phyloP scores from a whole-genome alignment of 2,888 invertebrate species.

The Schizotus pectinicornis region DNA sequence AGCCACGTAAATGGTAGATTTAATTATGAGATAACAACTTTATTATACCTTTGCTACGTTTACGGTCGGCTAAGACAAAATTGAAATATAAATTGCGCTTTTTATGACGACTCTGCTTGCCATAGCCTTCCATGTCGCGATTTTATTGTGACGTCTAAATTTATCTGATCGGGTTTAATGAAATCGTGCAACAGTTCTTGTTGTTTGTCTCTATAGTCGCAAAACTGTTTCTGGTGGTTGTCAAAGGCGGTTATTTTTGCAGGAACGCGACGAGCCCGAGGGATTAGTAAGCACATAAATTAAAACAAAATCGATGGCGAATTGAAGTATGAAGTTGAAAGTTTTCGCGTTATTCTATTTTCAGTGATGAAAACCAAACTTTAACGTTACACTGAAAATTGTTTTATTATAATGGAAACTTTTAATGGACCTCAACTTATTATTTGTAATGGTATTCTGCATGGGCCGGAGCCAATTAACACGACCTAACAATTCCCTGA shows the following conservation, averaged over 20 bases:
- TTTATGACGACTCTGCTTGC: conserved; percentile 11
- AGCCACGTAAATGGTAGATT: conserved; percentile 44
- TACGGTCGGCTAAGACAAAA: conserved; percentile 35
- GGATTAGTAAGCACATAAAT: conserved; percentile 1
- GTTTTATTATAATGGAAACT: conserved; percentile 24
- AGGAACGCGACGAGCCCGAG: not conserved
- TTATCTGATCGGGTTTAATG: not conserved
- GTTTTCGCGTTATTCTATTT: conserved; percentile 1
- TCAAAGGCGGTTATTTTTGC: too few species aligned
- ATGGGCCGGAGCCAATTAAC: conserved; percentile 8
- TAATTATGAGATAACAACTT: conserved; percentile 49
- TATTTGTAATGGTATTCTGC: conserved; percentile 14
- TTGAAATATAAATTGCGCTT: conserved; percentile 41
- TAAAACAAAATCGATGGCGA: conserved; percentile 11
- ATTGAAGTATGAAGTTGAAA: conserved; percentile 9
- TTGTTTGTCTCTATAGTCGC: too few species aligned
- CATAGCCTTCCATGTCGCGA: conserved; percentile 1
- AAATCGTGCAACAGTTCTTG: too few species aligned
- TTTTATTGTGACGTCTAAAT: not conserved
- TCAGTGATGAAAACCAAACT: conserved; percentile 15
- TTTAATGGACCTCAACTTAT: conserved; percentile 21
- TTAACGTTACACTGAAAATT: conserved; percentile 16
- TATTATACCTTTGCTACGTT: conserved; percentile 43
- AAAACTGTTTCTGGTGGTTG: too few species aligned
- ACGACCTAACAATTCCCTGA: conserved; percentile 1